Conservation (phyloP, 2,888 invertebrate species). For the Dysmachus trigonus region DNA sequence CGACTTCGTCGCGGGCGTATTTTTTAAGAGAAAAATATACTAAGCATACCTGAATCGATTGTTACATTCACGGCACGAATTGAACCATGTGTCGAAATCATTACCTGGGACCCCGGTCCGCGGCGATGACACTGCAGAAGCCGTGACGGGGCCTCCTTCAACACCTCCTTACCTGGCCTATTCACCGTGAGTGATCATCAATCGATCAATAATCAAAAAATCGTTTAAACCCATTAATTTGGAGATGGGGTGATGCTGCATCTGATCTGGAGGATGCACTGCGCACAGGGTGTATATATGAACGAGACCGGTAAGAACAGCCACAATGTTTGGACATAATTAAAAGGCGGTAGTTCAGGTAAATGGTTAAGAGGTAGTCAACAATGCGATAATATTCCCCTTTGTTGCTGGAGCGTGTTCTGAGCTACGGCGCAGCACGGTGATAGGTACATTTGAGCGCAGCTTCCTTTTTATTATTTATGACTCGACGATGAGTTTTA, state of each 20-base stretch:
- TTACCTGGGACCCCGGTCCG: background rate
- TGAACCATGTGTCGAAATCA: slow-evolving; percentile 12
- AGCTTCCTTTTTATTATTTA: slow-evolving; percentile 45
- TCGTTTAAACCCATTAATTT: slow-evolving; percentile 18
- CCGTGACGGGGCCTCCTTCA: background rate
- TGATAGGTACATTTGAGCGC: slow-evolving; percentile 11
- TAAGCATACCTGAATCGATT: background rate
- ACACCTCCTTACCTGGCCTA: slow-evolving; percentile 4
- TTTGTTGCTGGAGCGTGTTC: background rate
- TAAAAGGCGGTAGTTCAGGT: slow-evolving; percentile 45
- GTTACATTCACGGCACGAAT: background rate
- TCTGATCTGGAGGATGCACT: background rate
- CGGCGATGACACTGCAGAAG: background rate
- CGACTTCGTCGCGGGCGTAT: background rate
- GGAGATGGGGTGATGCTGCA: slow-evolving; percentile 6
- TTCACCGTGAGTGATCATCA: slow-evolving; percentile 36
- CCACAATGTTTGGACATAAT: slow-evolving; percentile 37
- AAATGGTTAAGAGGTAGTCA: slow-evolving; percentile 46
- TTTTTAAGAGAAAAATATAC: background rate
- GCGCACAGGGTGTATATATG: background rate
- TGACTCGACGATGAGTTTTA: slow-evolving; percentile 44
- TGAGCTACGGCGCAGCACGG: background rate
- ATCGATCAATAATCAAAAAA: slow-evolving; percentile 39
- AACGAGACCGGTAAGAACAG: background rate
- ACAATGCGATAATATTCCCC: slow-evolving; percentile 39